Conservation (phyloP, 2,113 vertebrate species). For the Centropus bengalensis region DNA sequence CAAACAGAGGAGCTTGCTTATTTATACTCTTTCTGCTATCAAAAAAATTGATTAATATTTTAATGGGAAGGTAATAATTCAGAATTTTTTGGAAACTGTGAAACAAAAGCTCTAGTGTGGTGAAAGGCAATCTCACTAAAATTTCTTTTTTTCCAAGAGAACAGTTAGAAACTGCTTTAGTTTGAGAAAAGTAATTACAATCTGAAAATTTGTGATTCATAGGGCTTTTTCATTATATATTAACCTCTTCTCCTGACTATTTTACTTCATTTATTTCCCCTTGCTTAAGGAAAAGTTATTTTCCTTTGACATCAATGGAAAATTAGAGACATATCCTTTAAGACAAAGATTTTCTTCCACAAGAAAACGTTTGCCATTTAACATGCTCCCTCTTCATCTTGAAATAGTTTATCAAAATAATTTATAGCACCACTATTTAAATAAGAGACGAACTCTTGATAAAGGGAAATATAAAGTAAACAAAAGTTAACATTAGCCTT, state of each 20-base stretch:
- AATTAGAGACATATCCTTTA: not conserved
- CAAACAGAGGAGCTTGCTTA: accelerated
- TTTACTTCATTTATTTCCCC: not conserved
- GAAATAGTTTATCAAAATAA: not conserved
- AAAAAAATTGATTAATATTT: not conserved
- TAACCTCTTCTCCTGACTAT: not conserved
- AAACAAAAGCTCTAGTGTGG: not conserved
- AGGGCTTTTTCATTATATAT: not conserved
- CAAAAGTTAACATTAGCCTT: not conserved
- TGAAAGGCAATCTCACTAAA: not conserved
- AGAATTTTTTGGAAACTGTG: not conserved
- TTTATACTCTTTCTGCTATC: not conserved
- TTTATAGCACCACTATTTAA: not conserved
- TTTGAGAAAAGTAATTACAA: not conserved
- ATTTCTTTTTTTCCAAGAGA: not conserved
- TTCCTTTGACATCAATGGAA: not conserved
- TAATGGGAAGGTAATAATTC: not conserved
- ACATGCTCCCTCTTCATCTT: not conserved
- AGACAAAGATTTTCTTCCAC: not conserved
- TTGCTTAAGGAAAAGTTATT: not conserved
- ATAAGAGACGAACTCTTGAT: not conserved
- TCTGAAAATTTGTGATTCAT: not conserved
- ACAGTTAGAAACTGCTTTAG: not conserved
- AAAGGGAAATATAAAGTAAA: not conserved
- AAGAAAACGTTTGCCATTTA: not conserved